Evolutionary conservation across 2,113 vertebrate species (phyloP).

Genomic region (Vidua chalybeata): DNA sequence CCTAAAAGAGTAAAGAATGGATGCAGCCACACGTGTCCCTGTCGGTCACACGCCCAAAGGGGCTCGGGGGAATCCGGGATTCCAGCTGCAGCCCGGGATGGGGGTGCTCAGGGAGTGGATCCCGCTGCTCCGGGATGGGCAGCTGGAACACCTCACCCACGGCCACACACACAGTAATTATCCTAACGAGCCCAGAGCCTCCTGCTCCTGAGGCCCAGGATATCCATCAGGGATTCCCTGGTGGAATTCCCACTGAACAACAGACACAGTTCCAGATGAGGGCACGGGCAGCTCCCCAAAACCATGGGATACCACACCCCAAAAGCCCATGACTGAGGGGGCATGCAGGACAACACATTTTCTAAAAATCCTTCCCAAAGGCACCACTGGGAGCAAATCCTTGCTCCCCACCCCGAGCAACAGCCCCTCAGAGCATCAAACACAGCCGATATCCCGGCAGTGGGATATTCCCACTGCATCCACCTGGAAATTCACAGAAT

Average conservation of each 20-base stretch:
- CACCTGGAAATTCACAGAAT: not conserved
- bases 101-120: fast-evolving
- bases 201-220: not conserved
- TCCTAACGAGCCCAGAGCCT: not conserved
- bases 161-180: not conserved
- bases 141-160: not conserved
- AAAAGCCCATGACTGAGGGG: not conserved
- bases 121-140: fast-evolving
- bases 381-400: not conserved
- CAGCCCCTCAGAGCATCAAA: fast-evolving
- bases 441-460: fast-evolving
- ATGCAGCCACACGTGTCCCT: not conserved
- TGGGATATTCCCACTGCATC: not conserved
- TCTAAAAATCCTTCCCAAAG: not conserved
- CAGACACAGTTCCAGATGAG: not conserved
- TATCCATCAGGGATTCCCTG: not conserved
- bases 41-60: fast-evolving
- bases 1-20: not conserved
- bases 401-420: not conserved
- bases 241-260: not conserved
- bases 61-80: not conserved
- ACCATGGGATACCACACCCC: not conserved
- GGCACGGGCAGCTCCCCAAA: not conserved
- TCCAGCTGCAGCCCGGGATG: not conserved
- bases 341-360: fast-evolving